Evolutionary conservation across 2,113 vertebrate genomes (phyloP).

Genomic region (Sarotherodon lohbergeri): DNA sequence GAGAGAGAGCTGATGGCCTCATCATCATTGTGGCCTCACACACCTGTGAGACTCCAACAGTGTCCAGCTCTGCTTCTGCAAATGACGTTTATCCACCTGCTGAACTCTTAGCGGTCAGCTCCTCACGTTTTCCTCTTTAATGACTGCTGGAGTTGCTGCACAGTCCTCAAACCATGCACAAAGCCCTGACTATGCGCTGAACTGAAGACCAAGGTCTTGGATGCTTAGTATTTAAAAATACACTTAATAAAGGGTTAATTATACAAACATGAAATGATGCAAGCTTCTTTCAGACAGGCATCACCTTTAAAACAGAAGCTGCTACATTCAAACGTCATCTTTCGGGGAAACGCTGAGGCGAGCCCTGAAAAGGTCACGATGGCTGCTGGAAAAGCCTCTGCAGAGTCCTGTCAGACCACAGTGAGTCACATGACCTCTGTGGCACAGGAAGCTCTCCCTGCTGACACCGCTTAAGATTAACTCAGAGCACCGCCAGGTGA

Average conservation of each 20-base stretch:
- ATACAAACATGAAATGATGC: background rate
- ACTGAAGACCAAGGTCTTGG: background rate
- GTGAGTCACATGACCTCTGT: constrained; percentile 21
- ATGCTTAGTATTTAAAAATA: background rate
- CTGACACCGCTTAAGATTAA: constrained; percentile 27
- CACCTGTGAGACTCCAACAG: background rate
- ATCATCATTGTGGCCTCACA: background rate
- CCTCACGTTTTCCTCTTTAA: background rate
- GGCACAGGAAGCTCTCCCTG: constrained; percentile 25
- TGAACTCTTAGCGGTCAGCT: background rate
- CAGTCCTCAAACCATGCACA: background rate
- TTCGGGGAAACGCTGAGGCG: background rate
- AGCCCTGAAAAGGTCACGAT: background rate
- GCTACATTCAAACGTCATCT: background rate
- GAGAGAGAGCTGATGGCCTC: background rate
- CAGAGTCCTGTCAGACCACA: background rate
- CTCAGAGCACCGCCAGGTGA: background rate
- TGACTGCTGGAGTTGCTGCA: background rate
- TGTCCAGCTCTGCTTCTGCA: background rate
- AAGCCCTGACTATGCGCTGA: background rate
- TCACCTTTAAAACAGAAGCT: background rate
- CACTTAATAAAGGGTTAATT: background rate
- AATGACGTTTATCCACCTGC: background rate
- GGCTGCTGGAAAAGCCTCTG: constrained; percentile 3
- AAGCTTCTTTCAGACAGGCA: background rate